Evolutionary conservation across 2,113 vertebrate species (phyloP), one percentile per base, ranked within the genome.

Genomic region (Notarius quadriscutis): DNA sequence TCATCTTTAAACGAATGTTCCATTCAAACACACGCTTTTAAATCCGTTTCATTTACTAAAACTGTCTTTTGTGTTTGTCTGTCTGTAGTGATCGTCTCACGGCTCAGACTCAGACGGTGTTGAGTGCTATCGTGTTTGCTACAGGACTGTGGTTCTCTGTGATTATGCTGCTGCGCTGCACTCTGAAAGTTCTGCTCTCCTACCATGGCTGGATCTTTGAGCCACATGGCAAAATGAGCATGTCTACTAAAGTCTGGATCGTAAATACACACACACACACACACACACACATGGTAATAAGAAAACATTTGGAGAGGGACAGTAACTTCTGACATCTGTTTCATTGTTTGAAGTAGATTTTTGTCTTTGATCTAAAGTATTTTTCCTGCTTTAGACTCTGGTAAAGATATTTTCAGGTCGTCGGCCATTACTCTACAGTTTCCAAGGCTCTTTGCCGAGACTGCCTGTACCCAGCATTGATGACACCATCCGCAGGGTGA

Each of bases 151-250:
- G 98, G 98, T 86, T 97, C 48, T 94, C 94, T 8, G 91, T 97
- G 82, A 97, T 98, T 91, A 93, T 97, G 89, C 89, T 98, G 2
- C 93, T 97, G 90, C 96, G 97, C 80, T 96, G 96, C 91, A 88
- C 93, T 1, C 96, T 99, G 65, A 96, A 96, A 87, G 91, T 94
- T 84, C 96, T 99, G 2, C 97, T 99, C 7, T 98, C 97, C 86
- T 97, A 98, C 94, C 98, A 98, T 0, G 96, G 96, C 0, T 99
- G 98, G 98, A 97, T 99, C 94, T 99, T 99, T 27, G 97, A 99
- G 93, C 96, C 96, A 58, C 97, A 99, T 0, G 96, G 97, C 9
- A 95, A 87, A 92, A 95, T 94, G 92, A 98, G 95, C 91, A 87
- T 88, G 25, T 93, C 94, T 86, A 98, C 97, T 89, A 96, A 93